Base-by-base conservation (phyloP, 1,140 invertebrate species). In the Ooceraea biroi region DNA sequence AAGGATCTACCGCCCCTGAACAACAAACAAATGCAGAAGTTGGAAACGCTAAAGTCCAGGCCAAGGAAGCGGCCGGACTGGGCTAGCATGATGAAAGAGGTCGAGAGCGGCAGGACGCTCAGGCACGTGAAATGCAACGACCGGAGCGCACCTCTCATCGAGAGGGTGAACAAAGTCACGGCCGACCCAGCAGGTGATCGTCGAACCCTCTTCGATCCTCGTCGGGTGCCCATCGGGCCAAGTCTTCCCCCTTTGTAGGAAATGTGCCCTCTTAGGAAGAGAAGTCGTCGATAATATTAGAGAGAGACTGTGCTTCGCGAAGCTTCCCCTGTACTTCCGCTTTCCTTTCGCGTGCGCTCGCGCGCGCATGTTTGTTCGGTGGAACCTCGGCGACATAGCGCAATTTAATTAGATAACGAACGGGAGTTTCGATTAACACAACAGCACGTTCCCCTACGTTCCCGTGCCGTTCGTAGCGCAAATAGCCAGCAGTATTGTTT, bases 41-140 rank as follows among this genome's bases (percentile, higher is more conserved):
- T 97, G 68, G 97, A 96, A 61, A 92, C 95, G 84, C 93, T 97
- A 55, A 95, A 96, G 91, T 96, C 96, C 88, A 95, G 97, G 88
- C 97, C 97, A 2, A 95, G 97, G 88, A 96, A 95, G 91, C 95
- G 97, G 82, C 98, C 98, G 0, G 98, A 98, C 90, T 98, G 97
- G 97, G 97, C 96, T 17, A 95, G 96, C 82, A 97, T 98, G 96
- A 97, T 98, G 97, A 98, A 98, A 92, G 97, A 98, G 93, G 97
- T 98, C 8, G 97, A 98, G 91, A 95, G 95, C 83, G 97, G 97
- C 61, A 96, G 92, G 88, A 97, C 96, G 92, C 92, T 98, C 58
- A 97, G 96, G 89, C 96, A 98, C 90, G 97, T 98, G 25, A 95
- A 96, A 86, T 98, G 97, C 92, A 98, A 98, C 91, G 97, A 98